phyloP scores from a whole-genome alignment of 2,113 vertebrate species.

The Fregata magnificens region DNA sequence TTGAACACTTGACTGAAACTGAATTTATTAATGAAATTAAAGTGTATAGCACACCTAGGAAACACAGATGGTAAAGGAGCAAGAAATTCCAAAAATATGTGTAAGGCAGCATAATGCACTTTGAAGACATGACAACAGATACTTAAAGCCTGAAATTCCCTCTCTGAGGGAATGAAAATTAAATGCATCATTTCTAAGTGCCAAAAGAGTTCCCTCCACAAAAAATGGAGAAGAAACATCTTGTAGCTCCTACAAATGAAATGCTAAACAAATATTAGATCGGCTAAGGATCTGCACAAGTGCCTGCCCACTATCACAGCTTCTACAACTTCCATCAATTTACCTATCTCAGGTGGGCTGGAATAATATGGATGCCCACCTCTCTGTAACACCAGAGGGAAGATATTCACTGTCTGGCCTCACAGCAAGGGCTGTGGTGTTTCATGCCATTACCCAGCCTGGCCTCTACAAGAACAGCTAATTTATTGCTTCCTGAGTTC shows the following conservation, averaged over 20 bases:
- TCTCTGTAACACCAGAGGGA: background rate
- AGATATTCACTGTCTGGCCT: background rate
- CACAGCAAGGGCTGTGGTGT: background rate
- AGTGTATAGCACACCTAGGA: background rate
- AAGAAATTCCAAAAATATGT: background rate
- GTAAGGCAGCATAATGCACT: background rate
- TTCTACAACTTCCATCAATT: background rate
- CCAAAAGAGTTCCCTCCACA: background rate
- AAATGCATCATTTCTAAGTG: background rate
- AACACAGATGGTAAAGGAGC: background rate
- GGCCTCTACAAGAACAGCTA: background rate
- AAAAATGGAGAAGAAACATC: background rate
- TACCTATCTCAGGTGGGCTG: background rate
- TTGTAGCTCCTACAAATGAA: background rate
- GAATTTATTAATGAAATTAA: background rate
- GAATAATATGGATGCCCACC: background rate
- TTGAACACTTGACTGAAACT: background rate
- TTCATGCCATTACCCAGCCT: background rate
- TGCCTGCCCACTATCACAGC: background rate
- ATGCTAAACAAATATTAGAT: background rate
- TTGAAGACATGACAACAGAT: background rate
- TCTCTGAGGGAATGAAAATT: background rate
- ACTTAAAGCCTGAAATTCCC: background rate
- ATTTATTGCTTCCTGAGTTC: slow-evolving; percentile 33
- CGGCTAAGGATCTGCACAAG: background rate